Evolutionary conservation across 2,888 invertebrate genomes (phyloP).

Genomic region (Sphaerophoria rueppellii): DNA sequence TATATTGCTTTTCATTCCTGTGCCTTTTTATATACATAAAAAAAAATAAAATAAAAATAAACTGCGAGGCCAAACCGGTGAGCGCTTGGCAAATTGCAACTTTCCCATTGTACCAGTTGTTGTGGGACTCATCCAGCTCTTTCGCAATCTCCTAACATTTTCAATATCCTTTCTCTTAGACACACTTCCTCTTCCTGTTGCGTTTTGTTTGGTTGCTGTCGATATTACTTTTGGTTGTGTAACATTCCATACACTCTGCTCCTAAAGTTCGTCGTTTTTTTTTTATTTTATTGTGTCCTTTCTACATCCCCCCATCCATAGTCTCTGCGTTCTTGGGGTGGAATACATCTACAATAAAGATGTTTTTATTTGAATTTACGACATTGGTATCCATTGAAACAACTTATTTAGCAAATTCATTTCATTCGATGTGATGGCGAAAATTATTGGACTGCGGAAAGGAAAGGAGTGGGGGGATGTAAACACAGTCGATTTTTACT

Average conservation of each 20-base stretch:
- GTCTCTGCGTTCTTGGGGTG: conserved; percentile 46
- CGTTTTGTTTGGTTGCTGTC: conserved; percentile 63
- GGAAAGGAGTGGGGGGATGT: conserved; percentile 18
- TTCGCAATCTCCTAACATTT: conserved; percentile 70
- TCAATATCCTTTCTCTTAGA: conserved; percentile 74
- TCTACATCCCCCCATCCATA: conserved; percentile 43
- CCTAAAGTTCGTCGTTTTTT: not conserved
- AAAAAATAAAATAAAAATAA: not conserved
- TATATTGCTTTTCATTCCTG: conserved; percentile 50
- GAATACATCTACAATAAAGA: conserved; percentile 71
- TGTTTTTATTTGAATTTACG: conserved; percentile 74
- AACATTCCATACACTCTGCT: conserved; percentile 60
- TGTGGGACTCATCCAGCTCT: conserved; percentile 61
- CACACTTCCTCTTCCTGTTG: conserved; percentile 72
- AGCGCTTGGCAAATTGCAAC: no score
- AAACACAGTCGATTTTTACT: conserved; percentile 42
- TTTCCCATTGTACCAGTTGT: no score
- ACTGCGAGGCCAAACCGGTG: no score
- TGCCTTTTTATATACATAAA: conserved; percentile 58
- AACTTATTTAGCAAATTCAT: conserved; percentile 72
- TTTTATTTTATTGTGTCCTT: conserved; percentile 56
- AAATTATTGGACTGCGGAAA: not conserved
- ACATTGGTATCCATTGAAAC: conserved; percentile 68
- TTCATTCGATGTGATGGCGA: conserved; percentile 19
- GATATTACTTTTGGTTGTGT: conserved; percentile 69